Conservation (phyloP, 2,888 invertebrate species). For the Nemurella pictetii region DNA sequence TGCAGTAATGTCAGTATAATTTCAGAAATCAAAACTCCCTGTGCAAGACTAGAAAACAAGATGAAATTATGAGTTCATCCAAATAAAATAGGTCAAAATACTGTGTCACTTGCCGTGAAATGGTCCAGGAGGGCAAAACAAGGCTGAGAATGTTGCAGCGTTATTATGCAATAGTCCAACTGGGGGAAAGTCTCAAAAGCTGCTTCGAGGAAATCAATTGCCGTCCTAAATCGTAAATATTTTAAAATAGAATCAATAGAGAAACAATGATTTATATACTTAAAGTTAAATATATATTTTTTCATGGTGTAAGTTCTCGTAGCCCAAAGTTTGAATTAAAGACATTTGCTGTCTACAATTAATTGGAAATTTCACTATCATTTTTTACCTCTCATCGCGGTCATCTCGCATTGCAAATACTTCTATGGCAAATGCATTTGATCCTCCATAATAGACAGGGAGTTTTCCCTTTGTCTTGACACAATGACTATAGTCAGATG, state of each 20-base stretch:
- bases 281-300: not conserved
- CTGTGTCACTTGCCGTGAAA: constrained; percentile 56
- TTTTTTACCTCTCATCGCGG: constrained; percentile 57
- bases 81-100: not conserved
- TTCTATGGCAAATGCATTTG: constrained; percentile 66
- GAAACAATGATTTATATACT: constrained; percentile 29
- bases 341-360: not conserved
- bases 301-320: too few species aligned
- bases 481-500: too few species aligned
- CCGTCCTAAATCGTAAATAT: constrained; percentile 40
- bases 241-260: not conserved
- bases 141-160: constrained; percentile 58
- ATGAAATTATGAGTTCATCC: not conserved
- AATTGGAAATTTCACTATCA: not conserved
- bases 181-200: constrained; percentile 68
- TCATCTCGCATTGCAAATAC: constrained; percentile 60
- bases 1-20: not conserved
- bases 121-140: constrained; percentile 60
- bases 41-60: not conserved
- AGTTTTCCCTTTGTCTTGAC: too few species aligned
- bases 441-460: constrained; percentile 49
- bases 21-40: not conserved
- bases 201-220: constrained; percentile 62
- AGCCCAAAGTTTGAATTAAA: too few species aligned
- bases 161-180: constrained; percentile 65